A percentile compares a stretch with the other conserved stretches of the same genome.
Conservation (phyloP, 2,888 invertebrate genomes). For the Argynnis bischoffii region DNA sequence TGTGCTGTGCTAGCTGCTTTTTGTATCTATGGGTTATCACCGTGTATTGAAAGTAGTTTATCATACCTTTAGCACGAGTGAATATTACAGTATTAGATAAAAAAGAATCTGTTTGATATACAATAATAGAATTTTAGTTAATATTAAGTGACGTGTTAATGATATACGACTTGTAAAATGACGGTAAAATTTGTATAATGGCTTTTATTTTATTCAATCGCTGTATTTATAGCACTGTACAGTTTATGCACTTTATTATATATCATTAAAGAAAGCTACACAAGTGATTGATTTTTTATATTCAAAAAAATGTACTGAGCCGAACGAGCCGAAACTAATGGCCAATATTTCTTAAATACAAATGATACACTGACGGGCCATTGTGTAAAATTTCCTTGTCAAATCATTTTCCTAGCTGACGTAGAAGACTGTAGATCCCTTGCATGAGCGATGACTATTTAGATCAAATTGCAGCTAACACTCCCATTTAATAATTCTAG, state of each 20-base stretch:
- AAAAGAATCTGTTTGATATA: conserved; percentile 30
- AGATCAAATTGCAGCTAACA: conserved; percentile 81
- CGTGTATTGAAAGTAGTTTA: conserved; percentile 73
- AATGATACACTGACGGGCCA: background rate
- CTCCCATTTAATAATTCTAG: conserved; percentile 62
- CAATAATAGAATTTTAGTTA: conserved; percentile 24
- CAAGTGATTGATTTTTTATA: background rate
- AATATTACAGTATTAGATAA: conserved; percentile 45
- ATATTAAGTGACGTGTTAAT: conserved; percentile 18
- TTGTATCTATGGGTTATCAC: conserved; percentile 81
- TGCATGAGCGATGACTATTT: conserved; percentile 75
- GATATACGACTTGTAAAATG: conserved; percentile 28
- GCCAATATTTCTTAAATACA: conserved; percentile 9
- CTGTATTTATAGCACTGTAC: conserved; percentile 69
- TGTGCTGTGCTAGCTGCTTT: conserved; percentile 83
- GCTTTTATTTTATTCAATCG: conserved; percentile 53
- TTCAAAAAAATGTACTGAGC: conserved; percentile 1
- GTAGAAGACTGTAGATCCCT: conserved; percentile 53
- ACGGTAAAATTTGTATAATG: conserved; percentile 31
- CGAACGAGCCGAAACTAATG: background rate
- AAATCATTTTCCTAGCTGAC: conserved; percentile 28
- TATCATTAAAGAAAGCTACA: conserved; percentile 38
- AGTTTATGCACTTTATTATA: conserved; percentile 62
- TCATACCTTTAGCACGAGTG: conserved; percentile 70
- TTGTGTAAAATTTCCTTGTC: conserved; percentile 15